phyloP scores from a whole-genome alignment of 2,113 vertebrate genomes.

The Elanus axillaris region DNA sequence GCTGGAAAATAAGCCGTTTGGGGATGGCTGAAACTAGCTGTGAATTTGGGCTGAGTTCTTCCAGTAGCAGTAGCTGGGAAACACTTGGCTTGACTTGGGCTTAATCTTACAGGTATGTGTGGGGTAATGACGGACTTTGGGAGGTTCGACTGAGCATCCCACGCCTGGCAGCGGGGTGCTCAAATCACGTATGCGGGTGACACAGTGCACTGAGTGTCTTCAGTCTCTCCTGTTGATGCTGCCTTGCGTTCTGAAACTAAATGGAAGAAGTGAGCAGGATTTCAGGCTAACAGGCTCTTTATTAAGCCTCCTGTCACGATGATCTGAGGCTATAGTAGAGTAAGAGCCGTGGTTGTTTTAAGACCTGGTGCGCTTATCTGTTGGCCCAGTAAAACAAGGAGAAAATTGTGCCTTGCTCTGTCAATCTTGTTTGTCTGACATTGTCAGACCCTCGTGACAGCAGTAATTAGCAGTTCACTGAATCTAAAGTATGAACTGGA shows the following conservation, averaged over 20 bases:
- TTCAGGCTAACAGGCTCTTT: neutral
- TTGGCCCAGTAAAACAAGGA: neutral
- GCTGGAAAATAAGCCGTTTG: neutral
- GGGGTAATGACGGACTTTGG: neutral
- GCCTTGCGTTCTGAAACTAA: neutral
- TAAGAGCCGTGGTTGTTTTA: neutral
- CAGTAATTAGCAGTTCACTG: neutral
- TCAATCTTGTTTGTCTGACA: neutral
- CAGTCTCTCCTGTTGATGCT: neutral
- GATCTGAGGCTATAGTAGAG: neutral
- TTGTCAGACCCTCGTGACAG: neutral
- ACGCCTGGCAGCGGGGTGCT: neutral
- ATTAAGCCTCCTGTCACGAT: neutral
- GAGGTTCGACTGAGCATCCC: neutral
- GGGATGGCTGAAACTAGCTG: neutral
- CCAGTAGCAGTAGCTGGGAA: neutral
- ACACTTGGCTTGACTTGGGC: neutral
- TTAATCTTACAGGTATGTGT: neutral
- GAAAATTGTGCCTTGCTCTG: neutral
- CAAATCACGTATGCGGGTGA: neutral
- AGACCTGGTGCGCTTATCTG: neutral
- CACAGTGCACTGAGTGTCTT: neutral
- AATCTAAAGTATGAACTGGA: neutral
- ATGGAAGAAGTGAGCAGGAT: neutral
- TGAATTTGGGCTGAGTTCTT: neutral